Percentiles rank a stretch among this genome's conserved stretches.
Conservation (phyloP, 2,888 invertebrate species). For the Epinotia brunnichana region DNA sequence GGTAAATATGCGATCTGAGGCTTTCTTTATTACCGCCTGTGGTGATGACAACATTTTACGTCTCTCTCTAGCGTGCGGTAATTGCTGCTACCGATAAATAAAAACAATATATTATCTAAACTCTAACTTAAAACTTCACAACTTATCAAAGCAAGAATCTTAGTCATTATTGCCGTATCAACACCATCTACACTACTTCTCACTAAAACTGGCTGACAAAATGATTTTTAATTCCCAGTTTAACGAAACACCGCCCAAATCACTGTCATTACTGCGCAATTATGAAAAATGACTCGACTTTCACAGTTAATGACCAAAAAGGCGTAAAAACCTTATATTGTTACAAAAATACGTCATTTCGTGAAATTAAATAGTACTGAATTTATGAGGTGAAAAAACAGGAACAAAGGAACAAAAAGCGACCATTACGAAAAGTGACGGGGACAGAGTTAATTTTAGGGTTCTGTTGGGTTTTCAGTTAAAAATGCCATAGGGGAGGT, state of each 20-base stretch:
- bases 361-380: constrained; percentile 42
- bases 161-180: constrained; percentile 20
- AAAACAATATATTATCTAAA: too few species aligned
- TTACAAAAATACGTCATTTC: neutral
- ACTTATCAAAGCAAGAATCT: neutral
- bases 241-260: constrained; percentile 58
- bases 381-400: constrained; percentile 62
- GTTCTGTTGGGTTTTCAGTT: constrained; percentile 3
- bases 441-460: constrained; percentile 48
- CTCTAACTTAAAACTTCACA: too few species aligned
- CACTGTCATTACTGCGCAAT: constrained; percentile 69
- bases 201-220: constrained; percentile 25
- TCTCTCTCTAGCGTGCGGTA: too few species aligned
- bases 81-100: too few species aligned
- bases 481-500: neutral
- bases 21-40: too few species aligned
- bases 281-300: constrained; percentile 68
- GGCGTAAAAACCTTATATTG: neutral
- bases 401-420: constrained; percentile 64
- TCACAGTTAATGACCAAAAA: neutral
- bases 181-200: constrained; percentile 15
- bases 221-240: constrained; percentile 38
- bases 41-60: too few species aligned
- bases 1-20: too few species aligned
- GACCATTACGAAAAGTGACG: constrained; percentile 62